These are phyloP conservation scores for Stylophora pistillata DNA, from an alignment of 64 coral and sea anemone species.

Conservation along the genomic window DNA sequence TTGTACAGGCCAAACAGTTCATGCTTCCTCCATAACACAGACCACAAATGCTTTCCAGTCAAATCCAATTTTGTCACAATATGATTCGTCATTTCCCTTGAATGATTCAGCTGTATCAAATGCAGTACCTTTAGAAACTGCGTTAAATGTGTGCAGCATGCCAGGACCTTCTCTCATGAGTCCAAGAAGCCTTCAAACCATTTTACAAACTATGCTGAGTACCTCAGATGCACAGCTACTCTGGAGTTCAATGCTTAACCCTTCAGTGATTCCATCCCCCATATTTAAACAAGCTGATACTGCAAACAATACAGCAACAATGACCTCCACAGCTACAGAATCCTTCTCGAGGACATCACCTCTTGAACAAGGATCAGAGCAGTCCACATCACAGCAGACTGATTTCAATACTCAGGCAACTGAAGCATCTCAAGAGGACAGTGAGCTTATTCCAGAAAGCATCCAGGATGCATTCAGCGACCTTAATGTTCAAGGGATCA, in stretches of 20 bases:
- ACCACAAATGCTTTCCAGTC: neutral
- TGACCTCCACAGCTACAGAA: neutral
- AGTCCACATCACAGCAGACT: slow-evolving; percentile 1
- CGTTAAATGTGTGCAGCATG: neutral
- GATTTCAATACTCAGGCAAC: neutral
- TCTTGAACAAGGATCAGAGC: neutral
- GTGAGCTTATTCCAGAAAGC: neutral
- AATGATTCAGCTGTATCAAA: slow-evolving; percentile 4
- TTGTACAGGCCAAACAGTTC: neutral
- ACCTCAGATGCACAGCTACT: slow-evolving; percentile 21
- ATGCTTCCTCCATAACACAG: neutral
- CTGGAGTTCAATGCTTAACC: slow-evolving; percentile 31
- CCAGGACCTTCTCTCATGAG: neutral
- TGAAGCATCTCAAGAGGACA: neutral
- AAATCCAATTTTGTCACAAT: neutral
- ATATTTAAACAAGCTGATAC: slow-evolving; percentile 40
- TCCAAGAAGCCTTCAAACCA: slow-evolving; percentile 27
- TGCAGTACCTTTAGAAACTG: slow-evolving; percentile 24
- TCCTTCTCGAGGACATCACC: slow-evolving; percentile 2
- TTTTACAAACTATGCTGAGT: slow-evolving; percentile 20
- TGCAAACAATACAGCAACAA: slow-evolving; percentile 35
- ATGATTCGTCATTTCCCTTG: neutral
- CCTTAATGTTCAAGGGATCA: slow-evolving; percentile 26
- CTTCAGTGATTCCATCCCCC: slow-evolving; percentile 8
- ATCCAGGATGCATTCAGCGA: slow-evolving; percentile 37